These are phyloP conservation scores for Sceloporus tristichus DNA, from an alignment of 2,113 vertebrate genomes.

Conservation along the genomic window DNA sequence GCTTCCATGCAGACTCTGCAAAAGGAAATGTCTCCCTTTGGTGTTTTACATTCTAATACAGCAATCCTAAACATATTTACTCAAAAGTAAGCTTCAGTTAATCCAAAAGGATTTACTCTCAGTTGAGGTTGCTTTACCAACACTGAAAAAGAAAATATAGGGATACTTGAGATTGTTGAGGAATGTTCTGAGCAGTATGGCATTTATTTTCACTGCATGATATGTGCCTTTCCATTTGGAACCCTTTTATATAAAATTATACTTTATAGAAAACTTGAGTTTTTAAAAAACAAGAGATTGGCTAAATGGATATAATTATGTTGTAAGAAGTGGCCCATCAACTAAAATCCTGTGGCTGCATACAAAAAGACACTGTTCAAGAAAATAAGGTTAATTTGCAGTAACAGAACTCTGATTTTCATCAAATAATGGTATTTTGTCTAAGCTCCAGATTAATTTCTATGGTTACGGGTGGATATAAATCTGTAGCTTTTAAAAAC, in stretches of 20 bases:
- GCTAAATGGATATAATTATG: conserved; percentile 62
- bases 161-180: conserved; percentile 7
- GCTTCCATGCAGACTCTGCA: neutral
- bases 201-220: neutral
- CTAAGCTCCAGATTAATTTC: conserved; percentile 79
- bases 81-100: neutral
- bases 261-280: conserved; percentile 39
- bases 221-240: conserved; percentile 19
- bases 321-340: conserved; percentile 70
- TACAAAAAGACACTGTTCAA: conserved; percentile 59
- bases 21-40: neutral
- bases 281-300: neutral
- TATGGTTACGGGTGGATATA: conserved; percentile 75
- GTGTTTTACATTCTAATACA: neutral
- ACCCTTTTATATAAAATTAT: conserved; percentile 42
- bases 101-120: neutral
- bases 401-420: conserved; percentile 76
- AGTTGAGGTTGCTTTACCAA: neutral
- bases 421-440: conserved; percentile 77
- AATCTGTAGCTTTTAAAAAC: conserved; percentile 77
- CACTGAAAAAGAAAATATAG: neutral
- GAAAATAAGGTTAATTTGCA: conserved; percentile 67
- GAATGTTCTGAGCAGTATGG: conserved; percentile 3
- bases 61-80: neutral
- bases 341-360: conserved; percentile 53